These are phyloP conservation scores for Pseudotriccus pelzelni DNA, from an alignment of 2,797 vertebrate genomes.

Conservation along the genomic window DNA sequence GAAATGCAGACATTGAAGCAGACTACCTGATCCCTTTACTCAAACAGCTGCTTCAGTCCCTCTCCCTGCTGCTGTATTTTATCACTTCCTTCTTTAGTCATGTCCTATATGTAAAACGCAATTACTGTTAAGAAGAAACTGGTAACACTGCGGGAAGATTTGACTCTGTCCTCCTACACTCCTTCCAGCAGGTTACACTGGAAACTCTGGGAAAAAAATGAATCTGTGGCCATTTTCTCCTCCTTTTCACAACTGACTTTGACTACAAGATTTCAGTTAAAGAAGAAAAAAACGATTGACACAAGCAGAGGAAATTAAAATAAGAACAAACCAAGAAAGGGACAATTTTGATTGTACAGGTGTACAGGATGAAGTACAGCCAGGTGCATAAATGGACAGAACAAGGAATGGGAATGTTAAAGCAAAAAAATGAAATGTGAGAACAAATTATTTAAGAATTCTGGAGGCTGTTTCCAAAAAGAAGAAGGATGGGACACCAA, in stretches of 20 bases:
- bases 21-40: not conserved
- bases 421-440: not conserved
- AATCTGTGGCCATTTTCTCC: not conserved
- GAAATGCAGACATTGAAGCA: not conserved
- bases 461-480: not conserved
- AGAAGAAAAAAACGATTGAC: not conserved
- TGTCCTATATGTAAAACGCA: not conserved
- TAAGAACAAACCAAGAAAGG: not conserved
- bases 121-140: not conserved
- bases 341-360: not conserved
- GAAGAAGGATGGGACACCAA: not conserved
- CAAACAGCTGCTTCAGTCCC: not conserved
- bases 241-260: not conserved
- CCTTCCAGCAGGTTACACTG: not conserved
- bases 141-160: not conserved
- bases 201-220: not conserved
- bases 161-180: not conserved
- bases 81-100: not conserved
- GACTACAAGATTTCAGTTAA: not conserved
- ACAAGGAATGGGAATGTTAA: not conserved
- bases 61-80: not conserved
- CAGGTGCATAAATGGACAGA: not conserved
- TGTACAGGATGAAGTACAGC: not conserved
- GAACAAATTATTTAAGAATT: not conserved
- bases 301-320: not conserved